Evolutionary conservation across 2,797 vertebrate genomes (phyloP).

Genomic region (Lutra lutra): DNA sequence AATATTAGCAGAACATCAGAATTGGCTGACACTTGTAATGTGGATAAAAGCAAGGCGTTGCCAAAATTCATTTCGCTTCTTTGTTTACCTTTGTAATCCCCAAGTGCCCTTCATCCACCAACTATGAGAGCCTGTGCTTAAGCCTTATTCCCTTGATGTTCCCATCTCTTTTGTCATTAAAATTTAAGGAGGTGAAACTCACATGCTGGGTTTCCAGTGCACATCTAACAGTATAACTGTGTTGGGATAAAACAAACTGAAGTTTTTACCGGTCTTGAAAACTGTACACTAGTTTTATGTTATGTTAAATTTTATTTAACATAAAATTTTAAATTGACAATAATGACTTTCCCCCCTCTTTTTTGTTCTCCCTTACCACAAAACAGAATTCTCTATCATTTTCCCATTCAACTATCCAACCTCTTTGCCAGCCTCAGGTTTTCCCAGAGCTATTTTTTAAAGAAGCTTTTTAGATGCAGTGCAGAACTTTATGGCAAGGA

Average conservation of each 20-base stretch:
- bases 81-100: background rate
- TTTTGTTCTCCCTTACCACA: slow-evolving; percentile 25
- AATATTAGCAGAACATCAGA: background rate
- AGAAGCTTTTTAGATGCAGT: slow-evolving; percentile 31
- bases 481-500: slow-evolving; percentile 51
- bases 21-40: background rate
- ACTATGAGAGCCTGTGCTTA: background rate
- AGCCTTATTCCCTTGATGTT: background rate
- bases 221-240: background rate
- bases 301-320: background rate
- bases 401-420: background rate
- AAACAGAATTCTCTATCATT: slow-evolving; percentile 21
- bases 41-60: background rate
- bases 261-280: background rate
- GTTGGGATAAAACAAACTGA: background rate
- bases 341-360: background rate
- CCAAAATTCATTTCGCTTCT: background rate
- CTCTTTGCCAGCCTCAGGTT: slow-evolving; percentile 40
- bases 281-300: background rate
- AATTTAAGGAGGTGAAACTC: background rate
- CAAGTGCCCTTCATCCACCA: background rate
- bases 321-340: slow-evolving; percentile 23
- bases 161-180: background rate
- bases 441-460: slow-evolving; percentile 50
- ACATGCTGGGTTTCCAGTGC: background rate